Percentiles rank a stretch among this genome's conserved stretches.
These are phyloP conservation scores for Phymastichus coffea DNA, from an alignment of 1,140 invertebrate genomes.

Conservation along the genomic window DNA sequence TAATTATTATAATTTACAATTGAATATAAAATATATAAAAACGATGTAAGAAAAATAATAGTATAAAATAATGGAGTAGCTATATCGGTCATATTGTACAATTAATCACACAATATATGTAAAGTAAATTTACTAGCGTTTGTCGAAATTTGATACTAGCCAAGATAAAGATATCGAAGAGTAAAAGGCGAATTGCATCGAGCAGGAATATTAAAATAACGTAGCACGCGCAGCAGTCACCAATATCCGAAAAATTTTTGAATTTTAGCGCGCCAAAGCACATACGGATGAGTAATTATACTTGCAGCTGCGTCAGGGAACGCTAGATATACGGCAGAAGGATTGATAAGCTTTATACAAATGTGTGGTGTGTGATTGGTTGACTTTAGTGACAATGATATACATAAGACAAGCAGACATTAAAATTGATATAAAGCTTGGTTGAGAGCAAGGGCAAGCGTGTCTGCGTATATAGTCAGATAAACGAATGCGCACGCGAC, in stretches of 20 bases:
- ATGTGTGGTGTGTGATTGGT: constrained; percentile 7
- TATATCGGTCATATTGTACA: constrained; percentile 16
- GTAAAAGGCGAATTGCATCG: not conserved
- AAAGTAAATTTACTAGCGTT: constrained; percentile 17
- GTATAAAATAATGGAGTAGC: constrained; percentile 18
- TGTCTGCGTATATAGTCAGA: not conserved
- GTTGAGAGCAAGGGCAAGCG: not conserved
- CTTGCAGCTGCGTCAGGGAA: constrained; percentile 3
- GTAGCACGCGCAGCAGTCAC: not conserved
- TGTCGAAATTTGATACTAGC: constrained; percentile 17
- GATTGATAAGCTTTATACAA: constrained; percentile 14
- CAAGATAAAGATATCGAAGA: constrained; percentile 6
- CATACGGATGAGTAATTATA: not conserved
- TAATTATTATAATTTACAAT: constrained; percentile 25
- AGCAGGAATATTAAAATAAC: not conserved
- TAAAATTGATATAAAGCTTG: not conserved
- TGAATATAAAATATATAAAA: constrained; percentile 17
- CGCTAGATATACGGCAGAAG: not conserved
- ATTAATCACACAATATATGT: constrained; percentile 24
- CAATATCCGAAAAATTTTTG: constrained; percentile 9
- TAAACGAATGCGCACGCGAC: too few relatives aligned
- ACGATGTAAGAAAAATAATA: constrained; percentile 18
- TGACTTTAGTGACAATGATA: not conserved
- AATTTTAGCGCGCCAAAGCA: not conserved
- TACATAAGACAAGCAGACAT: not conserved